These are phyloP conservation scores for Eugnorisma glareosa DNA, from an alignment of 2,888 invertebrate species.

Conservation along the genomic window DNA sequence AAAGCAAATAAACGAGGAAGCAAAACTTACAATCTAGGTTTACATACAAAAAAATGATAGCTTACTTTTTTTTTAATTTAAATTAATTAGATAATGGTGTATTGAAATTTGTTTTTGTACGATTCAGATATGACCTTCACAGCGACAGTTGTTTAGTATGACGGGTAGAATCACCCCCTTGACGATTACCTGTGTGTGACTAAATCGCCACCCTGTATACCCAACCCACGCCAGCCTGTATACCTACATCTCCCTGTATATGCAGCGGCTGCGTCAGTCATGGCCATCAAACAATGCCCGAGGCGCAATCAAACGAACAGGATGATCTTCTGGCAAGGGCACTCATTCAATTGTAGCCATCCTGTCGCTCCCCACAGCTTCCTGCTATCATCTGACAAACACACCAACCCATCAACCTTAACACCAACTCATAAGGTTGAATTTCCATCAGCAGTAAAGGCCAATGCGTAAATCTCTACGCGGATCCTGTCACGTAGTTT, in stretches of 20 bases:
- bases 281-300: constrained; percentile 62
- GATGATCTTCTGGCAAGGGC: constrained; percentile 85
- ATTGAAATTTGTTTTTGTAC: background rate
- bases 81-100: no score
- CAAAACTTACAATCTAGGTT: no score
- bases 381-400: constrained; percentile 69
- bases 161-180: background rate
- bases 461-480: constrained; percentile 68
- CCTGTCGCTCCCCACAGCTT: constrained; percentile 82
- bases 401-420: constrained; percentile 59
- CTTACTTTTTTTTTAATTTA: no score
- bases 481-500: constrained; percentile 68
- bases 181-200: background rate
- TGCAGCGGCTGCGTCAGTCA: constrained; percentile 46
- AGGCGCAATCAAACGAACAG: constrained; percentile 68
- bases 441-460: constrained; percentile 48
- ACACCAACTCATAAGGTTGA: constrained; percentile 57
- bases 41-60: no score
- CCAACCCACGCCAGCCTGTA: background rate
- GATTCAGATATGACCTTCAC: background rate
- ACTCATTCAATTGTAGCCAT: constrained; percentile 84
- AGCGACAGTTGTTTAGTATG: background rate
- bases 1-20: no score
- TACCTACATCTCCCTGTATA: background rate
- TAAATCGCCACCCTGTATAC: background rate